A percentile compares a stretch with the other conserved stretches of the same genome.
phyloP scores from a whole-genome alignment of 1,140 invertebrate species.

The Schmidtea mediterranea region DNA sequence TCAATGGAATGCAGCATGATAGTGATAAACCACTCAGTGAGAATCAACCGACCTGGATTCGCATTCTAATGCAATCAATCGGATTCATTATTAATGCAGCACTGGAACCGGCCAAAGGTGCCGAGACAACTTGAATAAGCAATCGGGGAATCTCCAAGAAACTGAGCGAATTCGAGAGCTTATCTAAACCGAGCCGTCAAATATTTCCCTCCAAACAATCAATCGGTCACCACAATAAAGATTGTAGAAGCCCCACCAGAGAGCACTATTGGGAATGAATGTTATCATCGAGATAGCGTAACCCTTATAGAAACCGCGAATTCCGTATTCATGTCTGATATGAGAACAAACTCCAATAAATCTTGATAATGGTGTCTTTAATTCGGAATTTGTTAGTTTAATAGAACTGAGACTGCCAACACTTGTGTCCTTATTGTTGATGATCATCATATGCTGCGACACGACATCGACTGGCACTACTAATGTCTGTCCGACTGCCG shows the following conservation, averaged over 20 bases:
- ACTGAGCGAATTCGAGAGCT: slow-evolving; percentile 30
- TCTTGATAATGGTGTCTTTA: slow-evolving; percentile 12
- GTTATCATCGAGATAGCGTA: slow-evolving; percentile 63
- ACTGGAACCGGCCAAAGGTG: slow-evolving; percentile 60
- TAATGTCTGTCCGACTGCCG: slow-evolving; percentile 68
- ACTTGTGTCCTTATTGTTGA: slow-evolving; percentile 30
- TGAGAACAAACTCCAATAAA: slow-evolving; percentile 33
- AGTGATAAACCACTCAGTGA: neutral
- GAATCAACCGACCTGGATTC: slow-evolving; percentile 44
- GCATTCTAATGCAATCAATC: slow-evolving; percentile 59
- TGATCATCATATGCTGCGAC: slow-evolving; percentile 80
- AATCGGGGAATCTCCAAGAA: slow-evolving; percentile 48
- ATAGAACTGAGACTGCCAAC: slow-evolving; percentile 10
- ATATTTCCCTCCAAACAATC: neutral
- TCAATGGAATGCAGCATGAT: neutral
- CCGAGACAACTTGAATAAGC: slow-evolving; percentile 57
- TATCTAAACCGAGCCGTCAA: neutral
- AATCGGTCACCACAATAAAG: slow-evolving; percentile 54
- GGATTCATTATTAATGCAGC: slow-evolving; percentile 78
- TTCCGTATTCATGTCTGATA: slow-evolving; percentile 49
- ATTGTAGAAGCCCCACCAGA: slow-evolving; percentile 87
- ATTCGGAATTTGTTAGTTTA: slow-evolving; percentile 8
- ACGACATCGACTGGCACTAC: slow-evolving; percentile 83
- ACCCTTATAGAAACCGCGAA: slow-evolving; percentile 58
- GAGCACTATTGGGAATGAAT: slow-evolving; percentile 72